Evolutionary conservation across 2,888 invertebrate species (phyloP).

Genomic region (Palloptera scutellata): DNA sequence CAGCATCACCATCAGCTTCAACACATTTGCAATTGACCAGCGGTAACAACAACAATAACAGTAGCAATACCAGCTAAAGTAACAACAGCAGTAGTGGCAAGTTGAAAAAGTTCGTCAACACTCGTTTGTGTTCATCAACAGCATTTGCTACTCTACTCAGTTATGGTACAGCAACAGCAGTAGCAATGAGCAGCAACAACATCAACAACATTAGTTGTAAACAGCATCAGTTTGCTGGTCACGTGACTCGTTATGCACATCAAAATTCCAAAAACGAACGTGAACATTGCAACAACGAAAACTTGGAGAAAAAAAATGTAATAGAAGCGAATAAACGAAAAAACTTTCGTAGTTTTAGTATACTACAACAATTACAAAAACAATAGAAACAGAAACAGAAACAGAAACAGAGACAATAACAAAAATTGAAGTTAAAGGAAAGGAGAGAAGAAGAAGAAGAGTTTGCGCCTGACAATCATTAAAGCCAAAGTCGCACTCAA

Average conservation of each 20-base stretch:
- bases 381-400: background rate
- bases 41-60: background rate
- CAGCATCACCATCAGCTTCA: background rate
- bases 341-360: conserved; percentile 2
- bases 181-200: conserved; percentile 7
- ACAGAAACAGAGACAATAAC: background rate
- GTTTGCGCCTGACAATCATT: background rate
- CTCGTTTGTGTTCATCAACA: conserved; percentile 28
- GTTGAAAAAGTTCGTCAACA: conserved; percentile 23
- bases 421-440: background rate
- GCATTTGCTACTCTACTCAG: background rate
- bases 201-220: background rate
- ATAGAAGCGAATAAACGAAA: background rate
- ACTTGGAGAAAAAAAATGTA: too few relatives aligned
- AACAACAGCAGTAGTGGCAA: conserved; percentile 1
- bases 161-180: background rate
- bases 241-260: conserved; percentile 45
- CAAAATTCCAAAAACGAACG: conserved; percentile 39
- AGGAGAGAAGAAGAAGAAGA: background rate
- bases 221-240: conserved; percentile 33
- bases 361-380: background rate
- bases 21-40: background rate
- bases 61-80: background rate
- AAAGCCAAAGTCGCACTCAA: conserved; percentile 1
- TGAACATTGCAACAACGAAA: background rate